These are phyloP conservation scores for Drosophila erecta DNA, from an alignment of 1,140 invertebrate species.

Conservation along the genomic window DNA sequence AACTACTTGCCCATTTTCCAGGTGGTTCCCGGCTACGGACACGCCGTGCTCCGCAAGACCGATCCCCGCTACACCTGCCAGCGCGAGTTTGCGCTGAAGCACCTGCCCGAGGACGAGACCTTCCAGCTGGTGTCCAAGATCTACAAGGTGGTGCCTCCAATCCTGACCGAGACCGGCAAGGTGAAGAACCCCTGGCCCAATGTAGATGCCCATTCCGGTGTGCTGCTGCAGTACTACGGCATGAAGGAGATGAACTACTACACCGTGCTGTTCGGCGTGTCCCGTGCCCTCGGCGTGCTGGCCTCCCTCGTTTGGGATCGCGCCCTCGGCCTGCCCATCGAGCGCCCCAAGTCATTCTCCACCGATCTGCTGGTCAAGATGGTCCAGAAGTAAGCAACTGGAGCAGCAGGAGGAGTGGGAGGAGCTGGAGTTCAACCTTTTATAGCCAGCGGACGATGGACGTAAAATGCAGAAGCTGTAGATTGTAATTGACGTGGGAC, in stretches of 20 bases:
- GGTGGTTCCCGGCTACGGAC: constrained; percentile 98
- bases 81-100: constrained; percentile 97
- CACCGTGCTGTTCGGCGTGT: constrained; percentile 98
- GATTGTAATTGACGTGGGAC: constrained; percentile 44
- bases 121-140: constrained; percentile 96
- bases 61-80: constrained; percentile 97
- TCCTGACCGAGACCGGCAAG: constrained; percentile 97
- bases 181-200: constrained; percentile 99
- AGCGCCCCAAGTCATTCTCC: constrained; percentile 95
- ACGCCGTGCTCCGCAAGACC: constrained; percentile 98
- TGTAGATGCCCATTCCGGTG: constrained; percentile 98
- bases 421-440: constrained; percentile 38
- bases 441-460: constrained; percentile 16
- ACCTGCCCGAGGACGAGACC: constrained; percentile 95
- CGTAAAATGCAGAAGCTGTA: constrained; percentile 33
- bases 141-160: constrained; percentile 97
- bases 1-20: constrained; percentile 71
- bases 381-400: constrained; percentile 79
- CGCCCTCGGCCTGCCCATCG: constrained; percentile 96
- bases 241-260: constrained; percentile 99
- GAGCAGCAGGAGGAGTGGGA: constrained; percentile 5
- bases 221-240: constrained; percentile 97
- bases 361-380: constrained; percentile 78
- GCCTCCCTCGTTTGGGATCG: constrained; percentile 97
- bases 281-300: constrained; percentile 95